phyloP scores from a whole-genome alignment of 2,113 vertebrate genomes.

The Halcyon senegalensis region DNA sequence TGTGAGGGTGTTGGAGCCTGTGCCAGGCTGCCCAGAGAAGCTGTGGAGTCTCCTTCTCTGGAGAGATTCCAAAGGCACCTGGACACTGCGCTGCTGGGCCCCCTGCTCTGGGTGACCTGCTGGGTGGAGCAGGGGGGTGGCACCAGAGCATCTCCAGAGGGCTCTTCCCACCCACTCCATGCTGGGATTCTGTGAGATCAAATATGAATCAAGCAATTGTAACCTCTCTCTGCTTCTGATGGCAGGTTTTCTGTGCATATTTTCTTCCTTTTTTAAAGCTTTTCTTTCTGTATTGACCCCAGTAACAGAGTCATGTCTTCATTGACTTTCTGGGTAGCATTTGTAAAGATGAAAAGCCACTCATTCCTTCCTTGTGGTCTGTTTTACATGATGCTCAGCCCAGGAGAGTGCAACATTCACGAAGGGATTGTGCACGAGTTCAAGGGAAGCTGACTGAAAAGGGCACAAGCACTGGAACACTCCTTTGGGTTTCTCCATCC shows the following conservation, averaged over 20 bases:
- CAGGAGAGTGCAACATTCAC: neutral
- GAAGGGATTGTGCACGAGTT: neutral
- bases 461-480: neutral
- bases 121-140: neutral
- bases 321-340: neutral
- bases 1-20: too few species aligned
- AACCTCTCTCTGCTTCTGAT: neutral
- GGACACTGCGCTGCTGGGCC: neutral
- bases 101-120: neutral
- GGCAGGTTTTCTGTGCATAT: neutral
- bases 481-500: neutral
- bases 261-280: neutral
- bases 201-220: neutral
- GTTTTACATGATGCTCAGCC: neutral
- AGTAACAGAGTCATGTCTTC: neutral
- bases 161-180: neutral
- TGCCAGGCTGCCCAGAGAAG: too few species aligned
- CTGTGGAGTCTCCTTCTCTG: too few species aligned
- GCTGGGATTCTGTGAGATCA: neutral
- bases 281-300: neutral
- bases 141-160: neutral
- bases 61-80: too few species aligned
- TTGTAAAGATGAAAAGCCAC: neutral
- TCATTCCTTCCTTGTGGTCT: neutral
- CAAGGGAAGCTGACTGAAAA: neutral